Conservation (phyloP, 1,140 invertebrate genomes). For the Ylistrum balloti region DNA sequence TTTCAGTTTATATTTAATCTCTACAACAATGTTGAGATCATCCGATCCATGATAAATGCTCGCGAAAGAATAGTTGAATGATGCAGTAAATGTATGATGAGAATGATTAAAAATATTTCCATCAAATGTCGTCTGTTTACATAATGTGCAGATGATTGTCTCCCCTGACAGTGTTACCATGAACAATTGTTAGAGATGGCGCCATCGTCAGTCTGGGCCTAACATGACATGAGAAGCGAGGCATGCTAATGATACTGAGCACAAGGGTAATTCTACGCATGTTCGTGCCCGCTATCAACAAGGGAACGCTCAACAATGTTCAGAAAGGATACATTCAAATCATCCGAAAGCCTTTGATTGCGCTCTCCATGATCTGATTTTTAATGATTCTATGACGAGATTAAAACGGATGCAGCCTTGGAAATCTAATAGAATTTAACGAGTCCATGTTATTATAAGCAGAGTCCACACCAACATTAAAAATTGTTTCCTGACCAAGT, state of each 20-base stretch:
- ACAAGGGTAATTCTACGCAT: background rate
- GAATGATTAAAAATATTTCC: background rate
- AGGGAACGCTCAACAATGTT: conserved; percentile 16
- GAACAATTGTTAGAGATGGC: background rate
- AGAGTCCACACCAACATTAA: background rate
- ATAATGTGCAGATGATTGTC: conserved; percentile 20
- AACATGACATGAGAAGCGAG: background rate
- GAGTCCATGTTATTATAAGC: background rate
- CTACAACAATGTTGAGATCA: background rate
- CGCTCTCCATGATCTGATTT: conserved; percentile 12
- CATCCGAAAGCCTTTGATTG: conserved; percentile 9
- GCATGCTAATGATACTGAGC: background rate
- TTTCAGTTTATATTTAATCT: too few species aligned
- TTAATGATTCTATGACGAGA: conserved; percentile 14
- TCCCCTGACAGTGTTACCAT: background rate
- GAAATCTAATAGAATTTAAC: background rate
- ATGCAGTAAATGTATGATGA: background rate
- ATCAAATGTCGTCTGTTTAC: conserved; percentile 4
- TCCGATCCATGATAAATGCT: background rate
- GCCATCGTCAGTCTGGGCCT: background rate
- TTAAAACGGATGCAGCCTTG: conserved; percentile 11
- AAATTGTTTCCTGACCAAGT: background rate
- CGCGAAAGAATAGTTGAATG: background rate
- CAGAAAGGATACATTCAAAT: conserved; percentile 9
- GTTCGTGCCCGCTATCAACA: background rate